Base-by-base conservation (phyloP, 2,113 vertebrate species). In the Leucoraja erinaceus region DNA sequence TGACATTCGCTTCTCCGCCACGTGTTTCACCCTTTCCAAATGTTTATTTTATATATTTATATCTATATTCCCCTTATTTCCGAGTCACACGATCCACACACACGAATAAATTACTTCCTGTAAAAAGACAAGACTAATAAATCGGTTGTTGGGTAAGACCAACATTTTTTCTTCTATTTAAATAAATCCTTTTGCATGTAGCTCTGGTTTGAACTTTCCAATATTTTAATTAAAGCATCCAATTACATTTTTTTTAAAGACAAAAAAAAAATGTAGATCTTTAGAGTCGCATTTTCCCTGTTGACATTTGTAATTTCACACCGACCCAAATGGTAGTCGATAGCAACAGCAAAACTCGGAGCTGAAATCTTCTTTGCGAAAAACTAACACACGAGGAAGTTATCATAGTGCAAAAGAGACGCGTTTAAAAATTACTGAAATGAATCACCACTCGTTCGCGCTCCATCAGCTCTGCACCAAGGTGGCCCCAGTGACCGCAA, bases 391-490 rank as follows among this genome's bases (percentile, higher is more conserved):
- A n/a, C 63, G 83, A 63, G n/a, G 61, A 88, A 88, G 83, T 88
- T 88, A 88, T 88, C 83, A 66, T 66, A 31, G 59, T 88, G 59
- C 83, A 61, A 88, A 61, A 88, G n/a, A 88, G 56, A 61, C 28
- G 59, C 56, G 81, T n/a, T 61, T 86, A 61, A 86, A 86, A 61
- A 59, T 72, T 47, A 66, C 66, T 91, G 96, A 97, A 97, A 96
- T 96, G 97, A 96, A 97, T 97, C 96, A 97, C 97, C 96, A 97
- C 96, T 95, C 97, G 96, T 96, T 95, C 97, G 96, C 96, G 96
- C 96, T 97, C 96, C 96, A 97, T 96, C 96, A 96, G 96, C 95
- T 96, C 96, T 95, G 96, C 95, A 95, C 96, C 96, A 97, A 96
- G 96, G 96, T 97, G 97, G 97, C 97, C 96, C 95, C 96, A 94